Evolutionary conservation across 2,113 vertebrate species (phyloP).

Genomic region (Ptyas mucosa): DNA sequence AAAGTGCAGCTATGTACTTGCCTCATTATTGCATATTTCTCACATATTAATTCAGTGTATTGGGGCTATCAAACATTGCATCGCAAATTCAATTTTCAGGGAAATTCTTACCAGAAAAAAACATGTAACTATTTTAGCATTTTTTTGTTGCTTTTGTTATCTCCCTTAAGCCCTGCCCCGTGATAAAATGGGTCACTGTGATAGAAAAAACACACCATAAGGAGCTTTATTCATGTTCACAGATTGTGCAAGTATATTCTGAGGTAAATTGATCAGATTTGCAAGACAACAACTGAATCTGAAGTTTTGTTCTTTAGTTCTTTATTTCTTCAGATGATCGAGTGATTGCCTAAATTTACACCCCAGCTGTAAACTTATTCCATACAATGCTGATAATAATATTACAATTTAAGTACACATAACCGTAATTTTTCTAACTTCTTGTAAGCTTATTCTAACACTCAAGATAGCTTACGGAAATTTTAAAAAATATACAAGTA

Average conservation of each 20-base stretch:
- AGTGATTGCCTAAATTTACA: not conserved
- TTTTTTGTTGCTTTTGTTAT: conserved; percentile 7
- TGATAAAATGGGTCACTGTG: not conserved
- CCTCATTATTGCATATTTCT: not conserved
- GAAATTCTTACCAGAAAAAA: not conserved
- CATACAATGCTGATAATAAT: no score
- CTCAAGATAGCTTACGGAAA: not conserved
- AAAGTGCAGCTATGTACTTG: not conserved
- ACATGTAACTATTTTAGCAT: not conserved
- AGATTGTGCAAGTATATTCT: not conserved
- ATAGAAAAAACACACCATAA: conserved; percentile 1
- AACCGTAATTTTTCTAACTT: no score
- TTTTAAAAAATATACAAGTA: not conserved
- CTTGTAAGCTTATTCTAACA: not conserved
- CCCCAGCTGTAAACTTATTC: not conserved
- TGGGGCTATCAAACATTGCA: not conserved
- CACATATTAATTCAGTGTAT: not conserved
- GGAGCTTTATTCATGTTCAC: not conserved
- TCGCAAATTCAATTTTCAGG: not conserved
- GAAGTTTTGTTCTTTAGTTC: conserved; percentile 25
- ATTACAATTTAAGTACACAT: no score
- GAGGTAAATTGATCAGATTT: conserved; percentile 1
- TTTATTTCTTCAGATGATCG: conserved; percentile 4
- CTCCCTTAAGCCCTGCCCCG: not conserved
- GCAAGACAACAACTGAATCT: conserved; percentile 3